phyloP scores from a whole-genome alignment of 2,113 vertebrate genomes.

The Nothoprocta pentlandii region DNA sequence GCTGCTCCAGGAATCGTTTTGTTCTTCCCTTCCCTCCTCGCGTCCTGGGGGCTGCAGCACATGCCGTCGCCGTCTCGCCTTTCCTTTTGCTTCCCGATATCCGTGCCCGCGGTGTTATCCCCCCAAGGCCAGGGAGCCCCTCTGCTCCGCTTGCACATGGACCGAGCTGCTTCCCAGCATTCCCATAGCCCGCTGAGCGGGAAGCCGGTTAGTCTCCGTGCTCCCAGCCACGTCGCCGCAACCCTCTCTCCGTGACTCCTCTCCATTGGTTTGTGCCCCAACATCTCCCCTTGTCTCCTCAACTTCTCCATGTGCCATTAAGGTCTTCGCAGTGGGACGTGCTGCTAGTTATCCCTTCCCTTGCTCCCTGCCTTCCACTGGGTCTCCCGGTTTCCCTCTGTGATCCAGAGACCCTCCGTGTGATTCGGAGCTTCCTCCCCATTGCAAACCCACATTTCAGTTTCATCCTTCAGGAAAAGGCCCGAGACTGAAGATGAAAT shows the following conservation, averaged over 20 bases:
- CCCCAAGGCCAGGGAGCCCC: neutral
- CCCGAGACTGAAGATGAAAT: constrained; percentile 69
- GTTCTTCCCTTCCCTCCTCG: constrained; percentile 48
- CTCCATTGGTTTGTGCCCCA: neutral
- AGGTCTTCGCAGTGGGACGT: neutral
- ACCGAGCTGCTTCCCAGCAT: fast-evolving
- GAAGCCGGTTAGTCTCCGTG: neutral
- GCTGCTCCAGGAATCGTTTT: constrained; percentile 69
- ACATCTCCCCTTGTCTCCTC: neutral
- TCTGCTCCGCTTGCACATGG: neutral
- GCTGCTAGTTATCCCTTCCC: neutral
- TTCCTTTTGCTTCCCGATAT: constrained; percentile 57
- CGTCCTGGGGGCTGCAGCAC: constrained; percentile 67
- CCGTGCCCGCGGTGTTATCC: constrained; percentile 36
- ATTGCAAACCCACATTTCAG: constrained; percentile 33
- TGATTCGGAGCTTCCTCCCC: constrained; percentile 52
- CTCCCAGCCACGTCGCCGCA: neutral
- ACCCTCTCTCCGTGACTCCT: neutral
- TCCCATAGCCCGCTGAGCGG: neutral
- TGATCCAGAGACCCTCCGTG: constrained; percentile 50
- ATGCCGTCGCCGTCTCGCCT: constrained; percentile 37
- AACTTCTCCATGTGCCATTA: neutral
- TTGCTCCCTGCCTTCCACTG: neutral
- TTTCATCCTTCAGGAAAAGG: constrained; percentile 62
- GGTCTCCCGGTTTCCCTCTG: neutral